Conservation (phyloP, 1,140 invertebrate species). For the Musca vetustissima region DNA sequence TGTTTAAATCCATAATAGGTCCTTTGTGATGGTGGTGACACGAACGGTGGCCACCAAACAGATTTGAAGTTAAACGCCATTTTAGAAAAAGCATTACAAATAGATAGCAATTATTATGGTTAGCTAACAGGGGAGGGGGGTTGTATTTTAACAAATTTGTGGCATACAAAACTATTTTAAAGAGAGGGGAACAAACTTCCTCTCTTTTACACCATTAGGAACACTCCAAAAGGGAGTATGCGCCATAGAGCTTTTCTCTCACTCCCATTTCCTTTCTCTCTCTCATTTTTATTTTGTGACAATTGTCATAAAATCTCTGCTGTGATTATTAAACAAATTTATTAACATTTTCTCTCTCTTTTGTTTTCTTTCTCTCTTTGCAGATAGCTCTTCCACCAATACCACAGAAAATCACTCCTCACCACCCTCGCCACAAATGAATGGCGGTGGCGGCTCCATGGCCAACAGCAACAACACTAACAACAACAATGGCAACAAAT, state of each 20-base stretch:
- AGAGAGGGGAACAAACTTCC: background rate
- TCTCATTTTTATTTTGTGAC: no score
- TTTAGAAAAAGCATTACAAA: no score
- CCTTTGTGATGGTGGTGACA: no score
- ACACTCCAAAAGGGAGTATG: background rate
- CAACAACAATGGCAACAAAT: conserved; percentile 27
- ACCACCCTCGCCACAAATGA: conserved; percentile 47
- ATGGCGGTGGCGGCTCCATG: conserved; percentile 18
- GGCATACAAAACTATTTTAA: no score
- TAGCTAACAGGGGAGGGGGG: background rate
- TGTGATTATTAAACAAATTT: background rate
- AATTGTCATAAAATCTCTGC: no score
- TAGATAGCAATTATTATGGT: conserved; percentile 13
- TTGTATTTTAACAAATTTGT: no score
- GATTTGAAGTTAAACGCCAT: conserved; percentile 21
- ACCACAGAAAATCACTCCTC: conserved; percentile 55
- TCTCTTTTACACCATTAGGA: background rate
- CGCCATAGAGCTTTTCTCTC: no score
- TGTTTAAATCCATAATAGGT: no score
- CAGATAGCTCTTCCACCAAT: conserved; percentile 68
- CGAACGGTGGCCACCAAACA: no score
- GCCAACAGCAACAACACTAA: conserved; percentile 29
- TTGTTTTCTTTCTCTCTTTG: conserved; percentile 53
- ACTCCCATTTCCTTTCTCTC: no score
- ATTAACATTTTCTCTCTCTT: conserved; percentile 3